phyloP scores from a whole-genome alignment of 2,113 vertebrate genomes.

The Corythornis madagascariensis region DNA sequence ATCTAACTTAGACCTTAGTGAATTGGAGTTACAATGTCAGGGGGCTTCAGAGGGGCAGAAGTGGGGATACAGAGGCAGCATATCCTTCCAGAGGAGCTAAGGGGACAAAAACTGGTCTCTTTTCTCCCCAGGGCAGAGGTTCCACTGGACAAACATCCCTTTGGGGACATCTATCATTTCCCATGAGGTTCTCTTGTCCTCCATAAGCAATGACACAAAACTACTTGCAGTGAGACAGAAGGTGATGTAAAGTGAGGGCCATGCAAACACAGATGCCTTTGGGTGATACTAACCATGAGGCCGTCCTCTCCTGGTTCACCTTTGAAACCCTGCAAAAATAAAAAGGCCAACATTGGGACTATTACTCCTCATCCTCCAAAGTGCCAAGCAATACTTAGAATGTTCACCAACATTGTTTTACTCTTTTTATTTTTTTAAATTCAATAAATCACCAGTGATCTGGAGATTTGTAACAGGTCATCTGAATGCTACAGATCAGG shows the following conservation, averaged over 20 bases:
- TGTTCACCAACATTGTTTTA: not conserved
- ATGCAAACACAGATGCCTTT: accelerated
- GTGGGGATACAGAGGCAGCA: not conserved
- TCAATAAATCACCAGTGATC: not conserved
- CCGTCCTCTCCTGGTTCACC: constrained; percentile 83
- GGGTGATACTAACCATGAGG: constrained; percentile 74
- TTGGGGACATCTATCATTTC: not conserved
- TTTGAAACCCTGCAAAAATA: constrained; percentile 72
- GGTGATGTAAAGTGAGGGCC: not conserved
- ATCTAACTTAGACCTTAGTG: not conserved
- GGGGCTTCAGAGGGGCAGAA: not conserved
- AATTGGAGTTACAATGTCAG: not conserved
- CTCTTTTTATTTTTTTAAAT: not conserved
- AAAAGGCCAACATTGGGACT: not conserved
- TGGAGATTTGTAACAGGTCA: not conserved
- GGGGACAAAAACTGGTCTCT: not conserved
- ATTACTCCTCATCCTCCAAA: not conserved
- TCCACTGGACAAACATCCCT: not conserved
- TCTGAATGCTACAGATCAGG: not conserved
- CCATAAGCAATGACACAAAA: not conserved
- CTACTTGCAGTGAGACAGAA: not conserved
- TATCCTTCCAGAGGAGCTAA: not conserved
- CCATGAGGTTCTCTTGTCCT: not conserved
- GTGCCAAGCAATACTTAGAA: not conserved
- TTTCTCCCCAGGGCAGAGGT: not conserved